A percentile compares a stretch with the other conserved stretches of the same genome.
Evolutionary conservation across 2,113 vertebrate species (phyloP).

Genomic region (Natator depressus): DNA sequence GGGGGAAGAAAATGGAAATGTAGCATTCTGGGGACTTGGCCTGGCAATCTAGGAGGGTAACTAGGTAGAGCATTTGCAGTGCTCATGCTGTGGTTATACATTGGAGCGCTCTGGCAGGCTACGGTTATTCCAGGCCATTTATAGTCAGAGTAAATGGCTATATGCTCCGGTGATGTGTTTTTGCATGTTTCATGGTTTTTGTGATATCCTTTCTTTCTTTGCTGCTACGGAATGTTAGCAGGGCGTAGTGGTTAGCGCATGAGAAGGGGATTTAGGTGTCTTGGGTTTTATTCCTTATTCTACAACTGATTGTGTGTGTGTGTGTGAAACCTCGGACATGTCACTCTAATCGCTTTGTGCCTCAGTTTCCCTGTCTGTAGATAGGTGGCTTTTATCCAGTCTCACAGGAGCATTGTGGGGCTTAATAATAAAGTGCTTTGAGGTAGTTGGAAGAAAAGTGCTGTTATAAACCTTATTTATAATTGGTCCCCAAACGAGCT

Average conservation of each 20-base stretch:
- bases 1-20: slow-evolving; percentile 29
- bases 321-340: not conserved
- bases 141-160: not conserved
- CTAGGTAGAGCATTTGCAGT: not conserved
- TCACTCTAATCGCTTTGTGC: not conserved
- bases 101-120: not conserved
- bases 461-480: not conserved
- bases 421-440: not conserved
- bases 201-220: not conserved
- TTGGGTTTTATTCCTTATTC: not conserved
- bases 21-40: not conserved
- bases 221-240: not conserved
- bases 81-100: not conserved
- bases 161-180: not conserved
- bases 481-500: not conserved
- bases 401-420: not conserved
- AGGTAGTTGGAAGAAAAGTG: too few relatives aligned
- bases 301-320: not conserved
- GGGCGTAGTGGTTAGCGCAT: not conserved
- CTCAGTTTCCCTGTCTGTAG: not conserved
- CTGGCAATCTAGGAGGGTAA: slow-evolving; percentile 17
- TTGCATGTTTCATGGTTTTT: not conserved
- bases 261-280: not conserved
- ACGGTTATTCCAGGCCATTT: not conserved
- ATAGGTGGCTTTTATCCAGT: not conserved